These are phyloP conservation scores for Hemichromis elongatus DNA, from an alignment of 2,113 vertebrate genomes.

Conservation along the genomic window DNA sequence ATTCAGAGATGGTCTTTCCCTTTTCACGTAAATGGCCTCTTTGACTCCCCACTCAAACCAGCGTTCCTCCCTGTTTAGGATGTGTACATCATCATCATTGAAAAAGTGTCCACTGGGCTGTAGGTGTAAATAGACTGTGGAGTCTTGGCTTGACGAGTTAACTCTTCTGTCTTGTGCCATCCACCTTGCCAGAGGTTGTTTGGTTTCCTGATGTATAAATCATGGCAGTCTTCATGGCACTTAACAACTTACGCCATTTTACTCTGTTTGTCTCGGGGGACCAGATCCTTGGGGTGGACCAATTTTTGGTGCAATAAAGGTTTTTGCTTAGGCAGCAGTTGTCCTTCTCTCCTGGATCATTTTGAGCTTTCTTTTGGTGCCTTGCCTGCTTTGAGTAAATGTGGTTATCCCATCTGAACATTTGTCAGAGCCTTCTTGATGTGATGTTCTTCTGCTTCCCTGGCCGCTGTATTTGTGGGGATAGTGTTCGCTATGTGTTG, in stretches of 20 bases:
- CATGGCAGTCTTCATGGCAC: neutral
- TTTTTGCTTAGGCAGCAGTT: neutral
- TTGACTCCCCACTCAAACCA: fast-evolving
- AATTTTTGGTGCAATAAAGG: no score
- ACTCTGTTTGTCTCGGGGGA: neutral
- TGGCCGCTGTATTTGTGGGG: neutral
- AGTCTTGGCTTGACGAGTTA: no score
- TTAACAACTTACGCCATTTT: neutral
- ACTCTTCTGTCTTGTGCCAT: no score
- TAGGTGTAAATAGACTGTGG: no score
- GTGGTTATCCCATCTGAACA: no score
- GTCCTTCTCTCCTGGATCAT: neutral
- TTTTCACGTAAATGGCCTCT: neutral
- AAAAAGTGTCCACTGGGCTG: no score
- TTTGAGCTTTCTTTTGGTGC: neutral
- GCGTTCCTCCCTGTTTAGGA: neutral
- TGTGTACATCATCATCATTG: neutral
- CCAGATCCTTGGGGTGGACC: neutral
- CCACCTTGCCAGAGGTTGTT: neutral
- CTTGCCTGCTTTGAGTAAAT: neutral
- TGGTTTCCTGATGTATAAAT: neutral
- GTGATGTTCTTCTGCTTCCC: neutral
- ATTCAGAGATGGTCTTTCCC: neutral
- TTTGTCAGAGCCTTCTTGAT: neutral
- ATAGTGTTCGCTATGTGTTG: neutral